phyloP scores from a whole-genome alignment of 2,888 invertebrate species.

The Sclerodermus sp. region DNA sequence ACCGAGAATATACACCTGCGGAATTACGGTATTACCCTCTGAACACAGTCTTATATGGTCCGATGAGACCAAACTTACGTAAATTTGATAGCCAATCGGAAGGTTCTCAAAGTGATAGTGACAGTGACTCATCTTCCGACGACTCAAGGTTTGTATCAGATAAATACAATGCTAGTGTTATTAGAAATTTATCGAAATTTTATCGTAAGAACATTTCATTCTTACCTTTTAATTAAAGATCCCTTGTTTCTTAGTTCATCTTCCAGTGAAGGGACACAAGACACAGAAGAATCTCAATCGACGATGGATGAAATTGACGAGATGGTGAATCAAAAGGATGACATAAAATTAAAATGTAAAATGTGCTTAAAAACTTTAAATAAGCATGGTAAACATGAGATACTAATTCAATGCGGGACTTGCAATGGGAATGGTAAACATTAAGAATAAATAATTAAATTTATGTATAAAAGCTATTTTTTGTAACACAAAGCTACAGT shows the following conservation, averaged over 20 bases:
- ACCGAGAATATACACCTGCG: slow-evolving; percentile 75
- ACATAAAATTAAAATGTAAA: slow-evolving; percentile 57
- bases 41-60: slow-evolving; percentile 81
- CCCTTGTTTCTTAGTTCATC: slow-evolving; percentile 47
- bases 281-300: slow-evolving; percentile 56
- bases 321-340: slow-evolving; percentile 46
- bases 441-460: not conserved
- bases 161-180: slow-evolving; percentile 7
- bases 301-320: slow-evolving; percentile 56
- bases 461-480: not conserved
- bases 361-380: slow-evolving; percentile 59
- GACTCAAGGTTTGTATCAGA: slow-evolving; percentile 55
- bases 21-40: slow-evolving; percentile 92
- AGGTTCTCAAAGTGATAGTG: slow-evolving; percentile 59
- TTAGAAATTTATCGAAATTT: slow-evolving; percentile 6
- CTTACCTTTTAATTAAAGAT: not conserved
- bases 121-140: slow-evolving; percentile 57
- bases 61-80: slow-evolving; percentile 59
- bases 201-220: not conserved
- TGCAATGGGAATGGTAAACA: slow-evolving; percentile 65
- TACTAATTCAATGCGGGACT: slow-evolving; percentile 65
- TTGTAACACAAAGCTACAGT: not conserved
- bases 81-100: slow-evolving; percentile 61
- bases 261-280: slow-evolving; percentile 57
- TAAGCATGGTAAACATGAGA: slow-evolving; percentile 60